These are phyloP conservation scores for Arctia plantaginis DNA, from an alignment of 2,888 invertebrate genomes.

Conservation along the genomic window DNA sequence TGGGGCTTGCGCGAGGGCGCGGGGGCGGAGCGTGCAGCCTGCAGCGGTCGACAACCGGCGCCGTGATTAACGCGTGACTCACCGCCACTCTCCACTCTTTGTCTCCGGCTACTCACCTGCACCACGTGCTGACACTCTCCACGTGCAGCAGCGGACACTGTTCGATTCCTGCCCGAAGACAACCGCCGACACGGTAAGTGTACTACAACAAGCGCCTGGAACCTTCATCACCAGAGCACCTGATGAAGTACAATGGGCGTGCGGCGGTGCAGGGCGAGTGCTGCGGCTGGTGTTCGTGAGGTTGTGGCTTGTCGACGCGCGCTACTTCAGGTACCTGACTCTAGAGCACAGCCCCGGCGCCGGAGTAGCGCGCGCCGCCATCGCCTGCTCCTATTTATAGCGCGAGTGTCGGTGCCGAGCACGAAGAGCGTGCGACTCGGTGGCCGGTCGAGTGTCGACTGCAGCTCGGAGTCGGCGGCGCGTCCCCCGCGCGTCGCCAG, in stretches of 20 bases:
- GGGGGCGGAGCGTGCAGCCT: slow-evolving; percentile 66
- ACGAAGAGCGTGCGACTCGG: slow-evolving; percentile 69
- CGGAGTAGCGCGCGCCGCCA: slow-evolving; percentile 94
- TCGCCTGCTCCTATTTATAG: slow-evolving; percentile 75
- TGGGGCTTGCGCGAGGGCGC: slow-evolving; percentile 58
- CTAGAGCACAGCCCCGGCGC: slow-evolving; percentile 92
- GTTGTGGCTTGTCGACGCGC: slow-evolving; percentile 91
- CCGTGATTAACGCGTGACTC: slow-evolving; percentile 75
- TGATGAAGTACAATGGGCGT: slow-evolving; percentile 99
- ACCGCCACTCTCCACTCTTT: slow-evolving; percentile 68
- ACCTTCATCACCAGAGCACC: slow-evolving; percentile 97
- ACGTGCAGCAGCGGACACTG: slow-evolving; percentile 38
- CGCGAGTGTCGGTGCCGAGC: slow-evolving; percentile 59
- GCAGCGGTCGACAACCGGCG: slow-evolving; percentile 76
- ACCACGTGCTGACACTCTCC: slow-evolving; percentile 47
- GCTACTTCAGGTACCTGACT: slow-evolving; percentile 99
- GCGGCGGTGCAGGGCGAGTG: slow-evolving; percentile 87
- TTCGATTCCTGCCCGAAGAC: slow-evolving; percentile 61
- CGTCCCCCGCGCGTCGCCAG: slow-evolving; percentile 85
- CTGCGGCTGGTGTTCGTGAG: slow-evolving; percentile 30
- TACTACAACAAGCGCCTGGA: slow-evolving; percentile 99
- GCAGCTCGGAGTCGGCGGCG: slow-evolving; percentile 73
- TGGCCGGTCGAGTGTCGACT: slow-evolving; percentile 76
- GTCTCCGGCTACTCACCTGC: slow-evolving; percentile 69
- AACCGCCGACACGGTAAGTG: slow-evolving; percentile 95